Conservation (phyloP, 2,888 invertebrate species). For the Iselma pallidipennis region DNA sequence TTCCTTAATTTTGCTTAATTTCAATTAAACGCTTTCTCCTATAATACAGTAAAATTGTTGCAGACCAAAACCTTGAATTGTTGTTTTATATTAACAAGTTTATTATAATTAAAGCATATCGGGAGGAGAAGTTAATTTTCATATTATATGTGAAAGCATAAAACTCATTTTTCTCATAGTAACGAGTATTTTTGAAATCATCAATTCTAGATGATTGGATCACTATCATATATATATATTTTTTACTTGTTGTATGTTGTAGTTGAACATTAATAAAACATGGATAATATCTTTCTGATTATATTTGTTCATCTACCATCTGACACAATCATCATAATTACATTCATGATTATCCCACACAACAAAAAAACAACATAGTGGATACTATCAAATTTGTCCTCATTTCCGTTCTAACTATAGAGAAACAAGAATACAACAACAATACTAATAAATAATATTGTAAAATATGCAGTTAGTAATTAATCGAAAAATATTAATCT, state of each 20-base stretch:
- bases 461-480: slow-evolving; percentile 28
- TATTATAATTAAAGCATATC: too few species aligned
- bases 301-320: slow-evolving; percentile 2
- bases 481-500: slow-evolving; percentile 29
- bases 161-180: too few species aligned
- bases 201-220: background rate
- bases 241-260: background rate
- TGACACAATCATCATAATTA: background rate
- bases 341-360: background rate
- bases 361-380: background rate
- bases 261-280: background rate
- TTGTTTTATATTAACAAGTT: too few species aligned
- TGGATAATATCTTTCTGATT: slow-evolving; percentile 17
- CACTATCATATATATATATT: background rate
- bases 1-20: too few species aligned
- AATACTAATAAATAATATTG: slow-evolving; percentile 18
- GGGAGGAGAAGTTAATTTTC: too few species aligned
- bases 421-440: background rate
- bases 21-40: too few species aligned
- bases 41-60: too few species aligned
- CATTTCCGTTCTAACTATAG: background rate
- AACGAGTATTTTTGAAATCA: too few species aligned
- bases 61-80: too few species aligned
- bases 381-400: background rate
- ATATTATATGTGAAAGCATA: too few species aligned